phyloP scores from a whole-genome alignment of 2,888 invertebrate species.

The Timema podura region DNA sequence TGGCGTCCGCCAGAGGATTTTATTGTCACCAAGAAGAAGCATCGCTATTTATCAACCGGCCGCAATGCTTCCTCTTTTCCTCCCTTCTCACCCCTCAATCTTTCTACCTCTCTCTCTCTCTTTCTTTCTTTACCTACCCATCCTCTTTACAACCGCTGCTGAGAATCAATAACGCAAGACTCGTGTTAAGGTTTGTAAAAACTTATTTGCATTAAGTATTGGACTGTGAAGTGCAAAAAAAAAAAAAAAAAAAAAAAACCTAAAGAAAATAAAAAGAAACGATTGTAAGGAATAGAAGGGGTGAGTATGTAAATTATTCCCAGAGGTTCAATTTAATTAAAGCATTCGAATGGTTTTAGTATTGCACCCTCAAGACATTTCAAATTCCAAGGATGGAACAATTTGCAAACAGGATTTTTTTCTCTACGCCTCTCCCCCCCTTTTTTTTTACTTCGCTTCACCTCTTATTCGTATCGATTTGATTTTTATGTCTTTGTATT shows the following conservation, averaged over 20 bases:
- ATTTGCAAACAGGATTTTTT: background rate
- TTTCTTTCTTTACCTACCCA: too few species aligned
- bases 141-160: too few species aligned
- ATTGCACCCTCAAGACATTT: constrained; percentile 11
- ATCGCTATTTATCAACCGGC: constrained; percentile 27
- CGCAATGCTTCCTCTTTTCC: constrained; percentile 16
- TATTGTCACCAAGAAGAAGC: constrained; percentile 26
- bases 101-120: background rate
- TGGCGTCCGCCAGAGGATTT: constrained; percentile 29
- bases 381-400: constrained; percentile 15
- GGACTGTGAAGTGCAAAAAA: constrained; percentile 1
- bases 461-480: background rate
- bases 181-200: constrained; percentile 7
- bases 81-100: background rate
- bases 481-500: background rate
- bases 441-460: background rate
- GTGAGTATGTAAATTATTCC: constrained; percentile 13
- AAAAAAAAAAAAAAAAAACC: background rate
- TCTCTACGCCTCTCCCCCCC: background rate
- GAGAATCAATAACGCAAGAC: constrained; percentile 14
- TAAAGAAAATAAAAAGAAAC: too few species aligned
- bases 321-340: constrained; percentile 15
- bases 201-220: constrained; percentile 16
- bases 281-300: background rate
- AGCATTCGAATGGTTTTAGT: constrained; percentile 5